Evolutionary conservation across 2,888 invertebrate species (phyloP).

Genomic region (Trachelus troglodyta): DNA sequence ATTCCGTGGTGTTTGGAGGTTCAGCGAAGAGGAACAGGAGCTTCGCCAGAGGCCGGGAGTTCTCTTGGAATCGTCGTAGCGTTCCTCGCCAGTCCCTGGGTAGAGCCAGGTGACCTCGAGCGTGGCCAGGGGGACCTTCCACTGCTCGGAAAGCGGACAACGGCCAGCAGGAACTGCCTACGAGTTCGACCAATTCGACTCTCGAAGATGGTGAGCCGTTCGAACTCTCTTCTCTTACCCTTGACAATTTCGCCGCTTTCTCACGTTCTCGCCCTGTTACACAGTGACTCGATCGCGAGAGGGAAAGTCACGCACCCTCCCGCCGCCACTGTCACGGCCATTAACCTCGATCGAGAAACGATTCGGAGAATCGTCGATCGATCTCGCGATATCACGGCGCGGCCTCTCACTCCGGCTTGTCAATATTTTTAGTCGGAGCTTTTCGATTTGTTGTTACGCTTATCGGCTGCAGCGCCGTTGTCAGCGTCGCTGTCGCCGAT

Average conservation of each 20-base stretch:
- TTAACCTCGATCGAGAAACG: background rate
- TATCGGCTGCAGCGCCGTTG: conserved; percentile 75
- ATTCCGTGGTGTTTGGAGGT: conserved; percentile 54
- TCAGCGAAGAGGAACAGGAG: conserved; percentile 49
- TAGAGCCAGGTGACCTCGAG: conserved; percentile 49
- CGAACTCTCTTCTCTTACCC: background rate
- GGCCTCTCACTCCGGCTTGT: conserved; percentile 4
- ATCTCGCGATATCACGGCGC: background rate
- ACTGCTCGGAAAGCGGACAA: conserved; percentile 29
- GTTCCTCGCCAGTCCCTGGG: conserved; percentile 56
- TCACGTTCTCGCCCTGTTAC: background rate
- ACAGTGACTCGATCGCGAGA: background rate
- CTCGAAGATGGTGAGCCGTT: conserved; percentile 54
- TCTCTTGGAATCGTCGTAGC: conserved; percentile 47
- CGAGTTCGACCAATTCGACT: conserved; percentile 31
- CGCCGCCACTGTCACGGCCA: background rate
- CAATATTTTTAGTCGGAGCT: conserved; percentile 16
- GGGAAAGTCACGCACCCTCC: background rate
- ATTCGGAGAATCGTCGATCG: background rate
- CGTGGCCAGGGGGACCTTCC: conserved; percentile 46
- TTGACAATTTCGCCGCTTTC: background rate
- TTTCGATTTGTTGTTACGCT: conserved; percentile 72
- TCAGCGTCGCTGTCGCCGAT: conserved; percentile 64
- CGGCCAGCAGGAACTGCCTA: conserved; percentile 36
- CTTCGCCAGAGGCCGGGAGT: conserved; percentile 55